phyloP scores from a whole-genome alignment of 1,140 invertebrate species.

The Berghia stephanieae region DNA sequence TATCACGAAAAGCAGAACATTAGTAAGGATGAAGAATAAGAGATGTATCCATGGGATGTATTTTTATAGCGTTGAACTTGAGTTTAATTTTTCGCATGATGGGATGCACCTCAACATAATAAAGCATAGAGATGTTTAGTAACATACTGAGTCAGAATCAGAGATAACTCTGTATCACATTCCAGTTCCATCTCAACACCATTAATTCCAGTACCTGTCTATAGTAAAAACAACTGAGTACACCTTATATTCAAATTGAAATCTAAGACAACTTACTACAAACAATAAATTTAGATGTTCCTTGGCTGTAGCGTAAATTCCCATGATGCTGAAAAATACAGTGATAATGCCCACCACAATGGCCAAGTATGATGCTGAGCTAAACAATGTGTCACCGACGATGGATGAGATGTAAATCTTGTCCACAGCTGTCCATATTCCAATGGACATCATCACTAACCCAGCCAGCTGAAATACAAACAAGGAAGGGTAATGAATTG shows the following conservation, averaged over 20 bases:
- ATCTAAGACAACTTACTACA: conserved; percentile 40
- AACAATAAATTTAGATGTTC: conserved; percentile 35
- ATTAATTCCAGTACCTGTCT: too few species aligned
- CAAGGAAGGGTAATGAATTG: too few species aligned
- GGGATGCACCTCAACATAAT: too few species aligned
- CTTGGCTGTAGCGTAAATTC: conserved; percentile 30
- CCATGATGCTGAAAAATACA: conserved; percentile 40
- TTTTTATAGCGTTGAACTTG: too few species aligned
- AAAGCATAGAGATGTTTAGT: too few species aligned
- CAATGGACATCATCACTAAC: conserved; percentile 37
- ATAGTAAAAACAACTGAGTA: neutral
- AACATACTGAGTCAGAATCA: neutral
- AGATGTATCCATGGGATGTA: too few species aligned
- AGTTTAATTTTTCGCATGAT: too few species aligned
- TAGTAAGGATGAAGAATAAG: too few species aligned
- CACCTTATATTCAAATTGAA: neutral
- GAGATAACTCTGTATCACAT: neutral
- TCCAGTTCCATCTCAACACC: too few species aligned
- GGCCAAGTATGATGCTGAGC: conserved; percentile 43
- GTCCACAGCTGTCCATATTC: conserved; percentile 46
- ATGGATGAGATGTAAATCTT: conserved; percentile 48
- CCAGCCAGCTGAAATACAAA: conserved; percentile 47
- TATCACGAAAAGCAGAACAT: too few species aligned
- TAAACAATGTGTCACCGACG: conserved; percentile 42
- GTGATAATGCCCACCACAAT: conserved; percentile 41